Conservation (phyloP, 2,797 vertebrate genomes). For the Micropoecilia bifurca region DNA sequence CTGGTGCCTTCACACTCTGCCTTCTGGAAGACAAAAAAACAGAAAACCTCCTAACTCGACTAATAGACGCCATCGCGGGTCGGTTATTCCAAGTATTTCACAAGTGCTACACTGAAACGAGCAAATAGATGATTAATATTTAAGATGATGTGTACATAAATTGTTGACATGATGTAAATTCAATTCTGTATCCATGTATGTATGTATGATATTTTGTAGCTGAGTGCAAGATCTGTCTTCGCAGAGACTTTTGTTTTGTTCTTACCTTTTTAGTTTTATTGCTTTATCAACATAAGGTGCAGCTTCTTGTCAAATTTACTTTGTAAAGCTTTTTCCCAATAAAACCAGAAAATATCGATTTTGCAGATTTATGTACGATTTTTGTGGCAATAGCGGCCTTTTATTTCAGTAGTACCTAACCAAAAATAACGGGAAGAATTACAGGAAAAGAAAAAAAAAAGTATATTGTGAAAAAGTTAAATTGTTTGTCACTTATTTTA, state of each 20-base stretch:
- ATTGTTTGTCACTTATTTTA: no score
- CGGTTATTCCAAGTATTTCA: constrained; percentile 69
- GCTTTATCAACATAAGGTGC: constrained; percentile 48
- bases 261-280: constrained; percentile 42
- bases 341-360: constrained; percentile 43
- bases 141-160: constrained; percentile 76
- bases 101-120: constrained; percentile 83
- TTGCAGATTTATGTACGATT: not conserved
- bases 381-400: not conserved
- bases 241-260: constrained; percentile 30
- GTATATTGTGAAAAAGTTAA: no score
- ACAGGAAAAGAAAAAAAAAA: no score
- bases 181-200: constrained; percentile 58
- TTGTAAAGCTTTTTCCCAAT: constrained; percentile 71
- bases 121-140: constrained; percentile 65
- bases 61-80: constrained; percentile 38
- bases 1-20: constrained; percentile 69
- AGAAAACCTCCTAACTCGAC: constrained; percentile 28
- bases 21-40: constrained; percentile 33
- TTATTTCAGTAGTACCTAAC: no score
- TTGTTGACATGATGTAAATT: constrained; percentile 65
- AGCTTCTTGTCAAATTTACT: constrained; percentile 60
- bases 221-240: constrained; percentile 29
- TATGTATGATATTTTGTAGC: constrained; percentile 68
- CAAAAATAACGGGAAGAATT: no score